Percentiles rank a stretch among this genome's conserved stretches.
These are phyloP conservation scores for Drosophila erecta DNA, from an alignment of 1,140 invertebrate genomes.

Conservation along the genomic window DNA sequence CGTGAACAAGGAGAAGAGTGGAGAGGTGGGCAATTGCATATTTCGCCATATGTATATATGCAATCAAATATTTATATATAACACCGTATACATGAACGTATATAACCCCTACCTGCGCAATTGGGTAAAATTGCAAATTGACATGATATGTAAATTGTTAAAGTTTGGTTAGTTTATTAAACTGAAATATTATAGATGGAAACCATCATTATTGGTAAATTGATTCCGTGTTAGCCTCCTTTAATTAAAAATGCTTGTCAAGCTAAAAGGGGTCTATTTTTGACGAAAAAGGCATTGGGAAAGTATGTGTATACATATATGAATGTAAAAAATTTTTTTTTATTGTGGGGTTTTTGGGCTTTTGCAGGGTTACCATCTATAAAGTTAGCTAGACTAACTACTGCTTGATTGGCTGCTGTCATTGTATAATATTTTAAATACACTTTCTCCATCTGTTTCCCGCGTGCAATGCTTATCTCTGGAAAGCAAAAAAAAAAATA, in stretches of 20 bases:
- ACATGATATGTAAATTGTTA: slow-evolving; percentile 40
- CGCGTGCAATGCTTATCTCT: slow-evolving; percentile 21
- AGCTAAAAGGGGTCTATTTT: not conserved
- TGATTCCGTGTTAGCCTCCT: not conserved
- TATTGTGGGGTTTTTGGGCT: too few species aligned
- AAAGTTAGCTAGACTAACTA: not conserved
- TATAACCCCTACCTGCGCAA: slow-evolving; percentile 20
- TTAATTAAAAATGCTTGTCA: not conserved
- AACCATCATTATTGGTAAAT: not conserved
- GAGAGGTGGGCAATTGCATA: slow-evolving; percentile 46
- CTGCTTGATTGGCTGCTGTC: too few species aligned
- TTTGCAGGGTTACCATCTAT: not conserved
- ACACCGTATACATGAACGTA: slow-evolving; percentile 9
- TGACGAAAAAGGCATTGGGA: not conserved
- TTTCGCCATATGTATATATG: slow-evolving; percentile 37
- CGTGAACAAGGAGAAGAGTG: slow-evolving; percentile 5
- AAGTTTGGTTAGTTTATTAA: slow-evolving; percentile 35
- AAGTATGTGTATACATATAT: too few species aligned
- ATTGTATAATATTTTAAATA: not conserved
- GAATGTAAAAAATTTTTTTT: too few species aligned
- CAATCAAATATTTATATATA: slow-evolving; percentile 30
- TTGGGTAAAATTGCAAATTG: slow-evolving; percentile 38
- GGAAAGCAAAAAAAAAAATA: slow-evolving; percentile 18
- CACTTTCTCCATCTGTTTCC: not conserved
- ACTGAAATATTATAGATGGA: slow-evolving; percentile 1